These are phyloP conservation scores for Chelmon rostratus DNA, from an alignment of 2,797 vertebrate species.

Conservation along the genomic window DNA sequence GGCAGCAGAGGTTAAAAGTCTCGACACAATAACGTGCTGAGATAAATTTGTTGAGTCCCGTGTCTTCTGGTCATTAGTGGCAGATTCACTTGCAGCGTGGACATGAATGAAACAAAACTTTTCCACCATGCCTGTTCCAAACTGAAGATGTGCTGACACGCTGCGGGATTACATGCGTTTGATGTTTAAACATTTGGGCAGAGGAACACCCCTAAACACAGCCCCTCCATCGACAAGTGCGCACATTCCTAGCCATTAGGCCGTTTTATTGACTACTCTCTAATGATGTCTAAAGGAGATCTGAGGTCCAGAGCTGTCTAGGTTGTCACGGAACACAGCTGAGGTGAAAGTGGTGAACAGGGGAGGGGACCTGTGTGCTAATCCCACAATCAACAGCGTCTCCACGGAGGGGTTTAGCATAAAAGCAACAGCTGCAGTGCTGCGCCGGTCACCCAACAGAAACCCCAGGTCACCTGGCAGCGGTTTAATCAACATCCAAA, in stretches of 20 bases:
- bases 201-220: neutral
- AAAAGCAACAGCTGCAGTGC: constrained; percentile 82
- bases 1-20: neutral
- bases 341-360: constrained; percentile 68
- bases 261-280: constrained; percentile 37
- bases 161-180: neutral
- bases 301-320: constrained; percentile 57
- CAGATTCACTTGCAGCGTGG: neutral
- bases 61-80: neutral
- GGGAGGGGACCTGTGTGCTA: constrained; percentile 71
- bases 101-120: neutral
- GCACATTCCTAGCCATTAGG: constrained; percentile 26
- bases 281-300: constrained; percentile 51
- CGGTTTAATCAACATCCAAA: constrained; percentile 89
- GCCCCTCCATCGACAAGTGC: neutral
- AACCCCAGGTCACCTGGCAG: constrained; percentile 80
- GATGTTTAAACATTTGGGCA: constrained; percentile 15
- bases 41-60: neutral
- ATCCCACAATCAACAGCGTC: constrained; percentile 73
- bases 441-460: constrained; percentile 77
- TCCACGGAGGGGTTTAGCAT: constrained; percentile 76
- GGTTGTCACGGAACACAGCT: constrained; percentile 65
- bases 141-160: neutral
- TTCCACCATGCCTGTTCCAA: constrained; percentile 2
- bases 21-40: neutral